Evolutionary conservation across 2,888 invertebrate species (phyloP).

Genomic region (Camponotus fellah): DNA sequence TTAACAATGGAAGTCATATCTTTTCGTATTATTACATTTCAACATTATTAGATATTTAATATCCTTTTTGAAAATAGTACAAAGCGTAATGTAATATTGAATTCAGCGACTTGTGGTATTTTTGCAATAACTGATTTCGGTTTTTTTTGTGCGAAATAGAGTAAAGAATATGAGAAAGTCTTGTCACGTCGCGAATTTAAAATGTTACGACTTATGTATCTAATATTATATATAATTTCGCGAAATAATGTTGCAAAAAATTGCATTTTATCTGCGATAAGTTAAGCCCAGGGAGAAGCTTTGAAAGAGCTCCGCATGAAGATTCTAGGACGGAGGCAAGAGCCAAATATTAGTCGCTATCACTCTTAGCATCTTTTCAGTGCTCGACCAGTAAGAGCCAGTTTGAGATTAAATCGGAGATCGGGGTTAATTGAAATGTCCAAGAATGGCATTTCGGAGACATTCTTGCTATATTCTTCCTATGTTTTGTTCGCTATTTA

Average conservation of each 20-base stretch:
- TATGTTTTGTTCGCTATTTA: neutral
- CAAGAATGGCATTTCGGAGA: neutral
- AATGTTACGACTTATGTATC: neutral
- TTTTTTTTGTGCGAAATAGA: constrained; percentile 10
- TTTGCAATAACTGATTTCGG: constrained; percentile 37
- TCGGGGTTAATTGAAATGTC: constrained; percentile 26
- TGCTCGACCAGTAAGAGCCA: neutral
- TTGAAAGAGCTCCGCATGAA: neutral
- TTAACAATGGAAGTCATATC: neutral
- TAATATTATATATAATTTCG: neutral
- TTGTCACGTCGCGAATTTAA: constrained; percentile 29
- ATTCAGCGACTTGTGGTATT: constrained; percentile 39
- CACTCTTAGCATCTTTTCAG: neutral
- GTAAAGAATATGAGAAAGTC: constrained; percentile 45
- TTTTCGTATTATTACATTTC: neutral
- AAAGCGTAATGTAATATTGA: neutral
- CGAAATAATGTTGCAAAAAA: neutral
- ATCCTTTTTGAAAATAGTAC: neutral
- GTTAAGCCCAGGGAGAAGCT: neutral
- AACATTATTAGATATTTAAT: neutral
- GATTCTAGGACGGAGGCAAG: neutral
- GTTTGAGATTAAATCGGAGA: neutral
- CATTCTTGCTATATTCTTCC: neutral
- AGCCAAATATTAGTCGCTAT: neutral
- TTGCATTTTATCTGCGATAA: neutral